phyloP scores from a whole-genome alignment of 1,140 invertebrate species.

The Euschistus heros region DNA sequence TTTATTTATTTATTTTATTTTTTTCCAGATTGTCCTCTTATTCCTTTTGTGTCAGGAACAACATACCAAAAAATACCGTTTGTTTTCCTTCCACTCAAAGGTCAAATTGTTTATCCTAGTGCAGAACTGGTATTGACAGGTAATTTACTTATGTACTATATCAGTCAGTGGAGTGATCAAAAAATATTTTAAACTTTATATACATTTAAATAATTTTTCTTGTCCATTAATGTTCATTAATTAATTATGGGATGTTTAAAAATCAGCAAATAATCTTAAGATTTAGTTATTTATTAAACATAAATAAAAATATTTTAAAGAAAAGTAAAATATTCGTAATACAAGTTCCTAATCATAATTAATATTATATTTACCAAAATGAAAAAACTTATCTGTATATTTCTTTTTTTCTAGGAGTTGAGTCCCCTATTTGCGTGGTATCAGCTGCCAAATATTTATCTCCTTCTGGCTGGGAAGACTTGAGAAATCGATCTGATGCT shows the following conservation, averaged over 20 bases:
- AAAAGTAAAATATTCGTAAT: too few species aligned
- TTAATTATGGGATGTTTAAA: too few species aligned
- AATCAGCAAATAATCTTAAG: too few species aligned
- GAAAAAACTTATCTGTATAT: constrained; percentile 1
- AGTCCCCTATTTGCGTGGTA: constrained; percentile 73
- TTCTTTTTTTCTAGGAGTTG: constrained; percentile 45
- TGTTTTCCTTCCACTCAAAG: constrained; percentile 68
- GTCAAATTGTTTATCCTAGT: constrained; percentile 75
- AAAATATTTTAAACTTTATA: too few species aligned
- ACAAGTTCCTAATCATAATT: too few species aligned
- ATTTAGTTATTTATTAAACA: too few species aligned
- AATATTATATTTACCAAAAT: too few species aligned
- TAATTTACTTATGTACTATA: constrained; percentile 38
- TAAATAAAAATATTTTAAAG: too few species aligned
- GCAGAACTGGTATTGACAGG: constrained; percentile 71
- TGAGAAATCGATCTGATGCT: constrained; percentile 57
- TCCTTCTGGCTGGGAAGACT: constrained; percentile 59
- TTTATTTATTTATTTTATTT: constrained; percentile 28
- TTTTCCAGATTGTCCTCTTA: constrained; percentile 66
- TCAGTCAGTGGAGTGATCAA: too few species aligned
- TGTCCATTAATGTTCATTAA: too few species aligned
- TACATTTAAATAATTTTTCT: too few species aligned
- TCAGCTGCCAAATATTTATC: constrained; percentile 69
- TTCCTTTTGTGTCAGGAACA: constrained; percentile 61
- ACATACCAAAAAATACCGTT: constrained; percentile 72